Evolutionary conservation across 1,140 invertebrate genomes (phyloP), one percentile per base, ranked within the genome.

Genomic region (Saccostrea glomerata): DNA sequence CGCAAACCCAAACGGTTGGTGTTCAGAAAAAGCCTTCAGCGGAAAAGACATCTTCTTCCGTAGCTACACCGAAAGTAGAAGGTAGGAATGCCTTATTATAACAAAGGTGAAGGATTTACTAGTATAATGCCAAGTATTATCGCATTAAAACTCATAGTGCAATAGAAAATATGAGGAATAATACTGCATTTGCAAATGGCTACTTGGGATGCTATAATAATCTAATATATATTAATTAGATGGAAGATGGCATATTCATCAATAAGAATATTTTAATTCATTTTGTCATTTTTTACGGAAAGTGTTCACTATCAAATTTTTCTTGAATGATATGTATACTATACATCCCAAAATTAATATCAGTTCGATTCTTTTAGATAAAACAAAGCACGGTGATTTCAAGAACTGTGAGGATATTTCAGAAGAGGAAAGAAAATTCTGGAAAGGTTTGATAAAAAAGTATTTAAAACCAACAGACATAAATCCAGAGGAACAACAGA

Each of bases 401-500:
- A 84, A 56, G 23, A 56, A 55, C 17, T 84, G 47, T 36, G 47
- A 30, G 20, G 82, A 84, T 54, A 70, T 86, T n/a, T 6, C 85
- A 7, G 36, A 88, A 13, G 83, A 90, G 15, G 92, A 92, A 60
- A 84, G 54, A 5, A 36, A 66, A 3, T 92, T 90, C 86, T 93
- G 90, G 92, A 77, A 83, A 17, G 89, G 91, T 30, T 70, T 92
- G 4, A 91, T 92, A 20, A 58, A 82, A 40, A 90, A 87, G 82
- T 92, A 90, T 70, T 86, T 91, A 85, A 91, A 87, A 58, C 93
- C 92, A 15, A 20, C 88, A 66, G 55, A 89, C 36, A 86, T 55
- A 58, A 87, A 90, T 23, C 17, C 47, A 17, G 56, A 87, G 25
- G 30, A 92, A 55, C 36, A 92, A 87, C 20, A 90, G 25, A 54